Evolutionary conservation across 2,888 invertebrate genomes (phyloP), one percentile per base, ranked within the genome.

Genomic region (Tetranychus piercei): DNA sequence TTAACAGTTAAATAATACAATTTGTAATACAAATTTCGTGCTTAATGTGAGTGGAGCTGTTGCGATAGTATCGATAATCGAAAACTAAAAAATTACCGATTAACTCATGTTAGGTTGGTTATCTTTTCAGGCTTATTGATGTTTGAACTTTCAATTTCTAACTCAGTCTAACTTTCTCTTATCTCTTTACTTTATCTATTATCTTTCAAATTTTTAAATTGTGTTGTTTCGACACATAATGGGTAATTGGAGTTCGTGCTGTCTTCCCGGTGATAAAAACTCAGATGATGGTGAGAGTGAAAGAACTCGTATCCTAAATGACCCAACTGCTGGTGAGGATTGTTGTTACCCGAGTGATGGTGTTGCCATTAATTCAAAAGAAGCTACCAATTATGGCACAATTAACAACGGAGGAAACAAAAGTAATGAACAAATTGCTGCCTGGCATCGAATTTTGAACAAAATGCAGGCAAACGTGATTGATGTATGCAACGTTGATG

Each of bases 401-500:
- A 69, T 69, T n/a, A 22, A 22, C 4, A 55, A 55, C 15, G 22
- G 34, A 11, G 34, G 69, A 22, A 69, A n/a, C n/a, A 69, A 69
- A 23, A 69, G n/a, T 23, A 69, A 69, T n/a, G 55, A 55, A 15
- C 55, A 55, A 55, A 55, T 9, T 55, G 15, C 9, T 55, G 69
- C 69, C 69, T 70, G 67, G 44, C 65, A 69, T 44, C 45, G 67
- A 18, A 74, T 67, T 22, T 74, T 74, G 22, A 65, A 74, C n/a
- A 74, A 74, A 70, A 69, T 74, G 44, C 44, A 44, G 70, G 69
- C 74, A 7, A 74, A 74, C 44, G 71, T 74, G n/a, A 74, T 74
- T 18, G 74, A 74, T 43, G 71, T 74, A 2, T 71, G 70, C 18
- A 43, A 65, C 6, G 69, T 70, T 18, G 74, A 74, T 43, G 55